Evolutionary conservation across 2,797 vertebrate species (phyloP), one percentile per base, ranked within the genome.

Genomic region (Aselliscus stoliczkanus): DNA sequence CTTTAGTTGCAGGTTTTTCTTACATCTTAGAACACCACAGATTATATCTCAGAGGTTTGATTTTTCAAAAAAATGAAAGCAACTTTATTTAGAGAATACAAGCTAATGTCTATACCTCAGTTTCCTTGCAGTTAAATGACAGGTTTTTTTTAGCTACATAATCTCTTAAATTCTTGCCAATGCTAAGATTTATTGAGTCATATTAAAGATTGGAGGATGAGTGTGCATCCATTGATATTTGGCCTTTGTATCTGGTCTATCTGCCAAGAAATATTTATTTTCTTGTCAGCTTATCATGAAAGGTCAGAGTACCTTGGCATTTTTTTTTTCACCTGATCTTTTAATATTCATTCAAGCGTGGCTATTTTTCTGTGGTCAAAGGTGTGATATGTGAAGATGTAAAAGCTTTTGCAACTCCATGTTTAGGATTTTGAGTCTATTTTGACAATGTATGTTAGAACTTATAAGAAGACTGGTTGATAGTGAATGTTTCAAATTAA

Each of bases 261-360:
- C 21, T 91, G 86, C 82, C 90, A 96, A 75, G 70, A 88, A 96
- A 77, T 77, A 85, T 50, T 96, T 81, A 60, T 92, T 92, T 93
- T 56, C 50, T 92, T 92, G 90, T 83, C 67, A 96, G 56, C 70
- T 95, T 94, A 44, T 86, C 70, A 84, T 65, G 17, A 95, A 96
- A 88, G 64, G 88, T 96, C 69, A 96, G 67, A 58, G 56, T 29
- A 77, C 92, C 37, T 44, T 94, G 88, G 54, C 75, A 67, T 80
- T 96, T 80, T 79, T 52, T 47, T 54, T 96, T 95, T 90, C 50
- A 94, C 44, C 83, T 91, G 44, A 54, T 95, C 54, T 90, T 95
- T 96, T 90, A 92, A 84, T 88, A 91, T 42, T 76, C 44, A 93
- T 79, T 95, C 69, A 95, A 96, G 67, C 54, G n/a, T 95, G 31